Conservation (phyloP, 2,797 vertebrate genomes). For the Pteronotus mesoamericanus region DNA sequence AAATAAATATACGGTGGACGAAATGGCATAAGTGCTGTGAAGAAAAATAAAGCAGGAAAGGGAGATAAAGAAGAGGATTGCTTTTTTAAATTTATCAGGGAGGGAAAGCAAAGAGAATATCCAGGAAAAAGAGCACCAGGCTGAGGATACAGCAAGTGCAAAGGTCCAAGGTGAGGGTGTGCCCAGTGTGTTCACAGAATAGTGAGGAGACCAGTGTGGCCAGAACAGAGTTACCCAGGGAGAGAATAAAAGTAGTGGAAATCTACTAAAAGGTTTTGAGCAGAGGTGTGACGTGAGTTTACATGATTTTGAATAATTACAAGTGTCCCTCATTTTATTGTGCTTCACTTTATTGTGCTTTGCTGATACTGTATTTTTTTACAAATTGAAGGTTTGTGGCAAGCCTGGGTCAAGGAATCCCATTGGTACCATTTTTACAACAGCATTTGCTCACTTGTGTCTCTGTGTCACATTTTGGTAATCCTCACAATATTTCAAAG, state of each 20-base stretch:
- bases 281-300: neutral
- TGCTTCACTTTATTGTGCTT: neutral
- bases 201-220: neutral
- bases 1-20: neutral
- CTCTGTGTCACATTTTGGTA: neutral
- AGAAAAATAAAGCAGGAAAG: neutral
- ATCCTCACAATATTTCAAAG: neutral
- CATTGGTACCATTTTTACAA: neutral
- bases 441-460: neutral
- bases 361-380: neutral
- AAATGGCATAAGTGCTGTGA: neutral
- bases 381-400: neutral
- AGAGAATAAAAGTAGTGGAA: neutral
- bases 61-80: neutral
- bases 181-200: neutral
- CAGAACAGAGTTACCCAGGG: neutral
- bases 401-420: neutral
- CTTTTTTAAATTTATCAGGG: neutral
- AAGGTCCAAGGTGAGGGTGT: neutral
- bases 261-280: neutral
- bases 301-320: neutral
- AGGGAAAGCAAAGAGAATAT: neutral
- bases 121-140: neutral
- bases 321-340: neutral
- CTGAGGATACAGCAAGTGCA: neutral